Conservation (phyloP, 2,888 invertebrate species). For the Aricia artaxerxes region DNA sequence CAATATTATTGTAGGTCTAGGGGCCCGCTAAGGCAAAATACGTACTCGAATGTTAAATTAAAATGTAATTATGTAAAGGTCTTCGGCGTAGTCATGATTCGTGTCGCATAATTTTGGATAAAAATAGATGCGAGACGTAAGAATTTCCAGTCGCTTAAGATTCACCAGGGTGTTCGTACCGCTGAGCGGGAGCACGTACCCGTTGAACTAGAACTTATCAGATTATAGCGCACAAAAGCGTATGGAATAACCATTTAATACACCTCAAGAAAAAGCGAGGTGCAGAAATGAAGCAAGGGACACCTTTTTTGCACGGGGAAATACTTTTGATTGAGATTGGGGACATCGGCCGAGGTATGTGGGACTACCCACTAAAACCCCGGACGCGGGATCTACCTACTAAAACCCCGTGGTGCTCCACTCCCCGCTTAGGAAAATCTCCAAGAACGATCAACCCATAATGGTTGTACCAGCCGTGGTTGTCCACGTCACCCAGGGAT, state of each 20-base stretch:
- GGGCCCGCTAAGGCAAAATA: no score
- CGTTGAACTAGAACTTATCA: conserved; percentile 17
- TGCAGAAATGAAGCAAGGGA: neutral
- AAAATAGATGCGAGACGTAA: neutral
- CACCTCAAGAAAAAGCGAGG: neutral
- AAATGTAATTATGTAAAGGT: no score
- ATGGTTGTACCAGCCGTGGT: no score
- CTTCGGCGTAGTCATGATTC: neutral
- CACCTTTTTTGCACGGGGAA: neutral
- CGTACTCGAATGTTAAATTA: no score
- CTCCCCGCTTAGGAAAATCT: no score
- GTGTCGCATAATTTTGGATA: neutral
- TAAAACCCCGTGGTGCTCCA: no score
- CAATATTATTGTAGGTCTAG: no score
- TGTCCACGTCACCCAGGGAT: no score
- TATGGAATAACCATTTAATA: conserved; percentile 6
- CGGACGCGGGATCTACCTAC: no score
- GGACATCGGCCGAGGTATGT: neutral
- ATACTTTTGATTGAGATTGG: neutral
- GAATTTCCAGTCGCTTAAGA: conserved; percentile 7
- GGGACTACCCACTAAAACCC: no score
- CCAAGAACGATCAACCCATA: no score
- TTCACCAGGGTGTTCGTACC: neutral
- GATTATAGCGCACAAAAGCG: conserved; percentile 3
- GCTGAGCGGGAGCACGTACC: neutral